A percentile compares a stretch with the other conserved stretches of the same genome.
These are phyloP conservation scores for Platycheirus rosarum DNA, from an alignment of 2,888 invertebrate genomes.

Conservation along the genomic window DNA sequence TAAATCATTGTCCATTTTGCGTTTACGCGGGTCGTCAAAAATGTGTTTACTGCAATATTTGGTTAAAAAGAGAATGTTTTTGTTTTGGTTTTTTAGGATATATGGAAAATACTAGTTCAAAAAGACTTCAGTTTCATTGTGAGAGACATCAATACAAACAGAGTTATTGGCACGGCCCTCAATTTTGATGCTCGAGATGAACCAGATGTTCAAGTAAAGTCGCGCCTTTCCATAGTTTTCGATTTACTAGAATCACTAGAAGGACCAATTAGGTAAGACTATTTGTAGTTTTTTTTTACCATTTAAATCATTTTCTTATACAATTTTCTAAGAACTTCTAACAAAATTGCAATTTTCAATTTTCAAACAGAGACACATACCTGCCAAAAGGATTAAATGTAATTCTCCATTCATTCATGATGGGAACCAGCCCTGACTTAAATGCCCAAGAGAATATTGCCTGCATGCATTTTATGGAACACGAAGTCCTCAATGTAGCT, in stretches of 20 bases:
- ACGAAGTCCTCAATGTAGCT: constrained; percentile 88
- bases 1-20: too few species aligned
- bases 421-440: constrained; percentile 89
- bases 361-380: constrained; percentile 83
- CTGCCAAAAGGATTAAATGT: constrained; percentile 87
- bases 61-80: too few species aligned
- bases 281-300: too few species aligned
- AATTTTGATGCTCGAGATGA: constrained; percentile 93
- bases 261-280: constrained; percentile 86
- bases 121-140: constrained; percentile 90
- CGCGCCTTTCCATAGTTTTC: constrained; percentile 88
- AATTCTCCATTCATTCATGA: constrained; percentile 93
- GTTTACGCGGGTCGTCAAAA: too few species aligned
- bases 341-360: background rate
- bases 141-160: constrained; percentile 83
- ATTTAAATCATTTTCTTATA: too few species aligned
- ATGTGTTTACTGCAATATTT: too few species aligned
- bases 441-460: constrained; percentile 89
- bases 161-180: constrained; percentile 87
- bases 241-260: constrained; percentile 91
- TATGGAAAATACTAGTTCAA: constrained; percentile 88
- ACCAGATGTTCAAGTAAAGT: constrained; percentile 87
- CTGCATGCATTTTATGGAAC: constrained; percentile 90
- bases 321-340: background rate
- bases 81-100: constrained; percentile 79